phyloP scores from a whole-genome alignment of 2,113 vertebrate species.

The Perognathus longimembris region DNA sequence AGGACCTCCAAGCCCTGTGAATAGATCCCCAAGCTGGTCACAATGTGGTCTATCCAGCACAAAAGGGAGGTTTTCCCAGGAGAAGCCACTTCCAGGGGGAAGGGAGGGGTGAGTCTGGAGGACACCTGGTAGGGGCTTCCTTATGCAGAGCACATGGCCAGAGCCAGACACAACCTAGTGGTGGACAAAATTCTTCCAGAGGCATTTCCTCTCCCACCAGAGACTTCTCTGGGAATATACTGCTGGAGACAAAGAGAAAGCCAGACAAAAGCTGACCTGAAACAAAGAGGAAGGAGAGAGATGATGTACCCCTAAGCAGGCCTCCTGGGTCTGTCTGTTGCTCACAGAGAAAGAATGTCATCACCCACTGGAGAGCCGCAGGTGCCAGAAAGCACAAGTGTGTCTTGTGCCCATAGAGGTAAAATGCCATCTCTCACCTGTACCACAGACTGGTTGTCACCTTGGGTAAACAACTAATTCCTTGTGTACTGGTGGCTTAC shows the following conservation, averaged over 20 bases:
- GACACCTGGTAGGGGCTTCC: not conserved
- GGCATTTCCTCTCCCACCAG: not conserved
- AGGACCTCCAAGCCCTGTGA: not conserved
- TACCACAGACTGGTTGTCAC: not conserved
- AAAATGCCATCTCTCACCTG: not conserved
- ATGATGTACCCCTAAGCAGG: no score
- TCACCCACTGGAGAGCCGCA: not conserved
- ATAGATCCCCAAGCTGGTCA: not conserved
- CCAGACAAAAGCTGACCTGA: not conserved
- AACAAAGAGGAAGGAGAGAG: not conserved
- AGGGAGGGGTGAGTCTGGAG: not conserved
- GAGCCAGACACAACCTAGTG: not conserved
- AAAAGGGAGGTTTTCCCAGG: not conserved
- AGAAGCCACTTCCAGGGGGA: not conserved
- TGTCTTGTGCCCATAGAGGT: no score
- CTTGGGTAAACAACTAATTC: not conserved
- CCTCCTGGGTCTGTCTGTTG: no score
- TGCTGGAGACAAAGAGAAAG: not conserved
- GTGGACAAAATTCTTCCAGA: not conserved
- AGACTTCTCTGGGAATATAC: not conserved
- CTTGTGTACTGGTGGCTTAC: not conserved
- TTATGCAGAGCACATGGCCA: not conserved
- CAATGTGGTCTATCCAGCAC: not conserved
- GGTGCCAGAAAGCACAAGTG: not conserved
- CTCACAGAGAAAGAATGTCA: not conserved